Evolutionary conservation across 2,113 vertebrate genomes (phyloP).

Genomic region (Anolis carolinensis): DNA sequence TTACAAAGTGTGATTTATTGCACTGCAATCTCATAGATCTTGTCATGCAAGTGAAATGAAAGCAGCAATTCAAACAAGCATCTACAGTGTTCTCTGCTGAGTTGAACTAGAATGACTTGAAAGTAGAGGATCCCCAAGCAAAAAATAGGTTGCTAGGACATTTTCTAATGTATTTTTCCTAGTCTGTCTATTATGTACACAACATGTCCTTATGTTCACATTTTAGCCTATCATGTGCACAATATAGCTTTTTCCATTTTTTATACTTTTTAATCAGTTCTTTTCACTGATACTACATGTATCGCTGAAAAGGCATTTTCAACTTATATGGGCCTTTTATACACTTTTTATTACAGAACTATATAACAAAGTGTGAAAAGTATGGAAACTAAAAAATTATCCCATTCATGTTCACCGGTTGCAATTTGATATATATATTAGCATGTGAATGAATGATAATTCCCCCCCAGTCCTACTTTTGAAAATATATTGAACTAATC

Average conservation of each 20-base stretch:
- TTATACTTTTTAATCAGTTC: too few species aligned
- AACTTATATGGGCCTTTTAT: neutral
- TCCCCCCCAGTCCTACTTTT: too few species aligned
- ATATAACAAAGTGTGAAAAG: neutral
- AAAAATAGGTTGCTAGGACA: neutral
- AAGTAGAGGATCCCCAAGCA: neutral
- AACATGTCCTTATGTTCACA: too few species aligned
- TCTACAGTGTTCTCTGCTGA: neutral
- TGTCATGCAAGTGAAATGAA: neutral
- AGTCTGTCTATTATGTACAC: neutral
- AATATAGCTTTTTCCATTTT: neutral
- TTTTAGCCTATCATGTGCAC: neutral
- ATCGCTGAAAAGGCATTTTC: neutral
- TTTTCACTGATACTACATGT: too few species aligned
- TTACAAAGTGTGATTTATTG: too few species aligned
- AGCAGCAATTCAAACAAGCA: neutral
- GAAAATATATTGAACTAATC: neutral
- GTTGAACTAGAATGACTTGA: neutral
- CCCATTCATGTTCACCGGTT: neutral
- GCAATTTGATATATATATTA: neutral
- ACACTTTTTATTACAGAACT: neutral
- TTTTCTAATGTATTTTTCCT: neutral
- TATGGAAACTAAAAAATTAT: neutral
- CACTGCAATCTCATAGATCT: too few species aligned
- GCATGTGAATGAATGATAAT: neutral